Conservation (phyloP, 1,140 invertebrate species). For the Parasteatoda tepidariorum region DNA sequence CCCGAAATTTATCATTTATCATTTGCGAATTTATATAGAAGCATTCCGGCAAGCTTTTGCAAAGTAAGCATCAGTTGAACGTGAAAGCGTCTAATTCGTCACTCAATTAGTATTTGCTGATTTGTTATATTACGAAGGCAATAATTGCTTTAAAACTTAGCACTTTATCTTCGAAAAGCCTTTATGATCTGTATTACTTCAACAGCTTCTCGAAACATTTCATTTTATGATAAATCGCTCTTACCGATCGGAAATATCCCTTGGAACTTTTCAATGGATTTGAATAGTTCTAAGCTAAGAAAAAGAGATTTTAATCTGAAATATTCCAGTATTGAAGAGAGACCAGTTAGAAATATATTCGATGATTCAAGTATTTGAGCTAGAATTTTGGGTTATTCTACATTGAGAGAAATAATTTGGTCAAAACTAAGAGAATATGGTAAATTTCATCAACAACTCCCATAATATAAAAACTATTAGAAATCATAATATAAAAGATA, state of each 20-base stretch:
- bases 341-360: no score
- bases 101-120: constrained; percentile 49
- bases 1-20: constrained; percentile 37
- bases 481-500: no score
- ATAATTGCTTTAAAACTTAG: constrained; percentile 51
- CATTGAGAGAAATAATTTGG: no score
- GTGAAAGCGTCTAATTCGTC: constrained; percentile 23
- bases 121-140: constrained; percentile 13
- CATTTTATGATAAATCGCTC: not conserved
- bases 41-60: not conserved
- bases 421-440: no score
- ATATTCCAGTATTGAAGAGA: no score
- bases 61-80: constrained; percentile 26
- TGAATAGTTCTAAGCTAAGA: not conserved
- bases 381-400: no score
- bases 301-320: no score
- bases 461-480: no score
- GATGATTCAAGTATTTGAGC: no score
- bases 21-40: constrained; percentile 22
- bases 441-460: no score
- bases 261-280: not conserved
- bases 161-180: constrained; percentile 34
- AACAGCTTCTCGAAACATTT: not conserved
- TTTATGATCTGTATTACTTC: constrained; percentile 8
- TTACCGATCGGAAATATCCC: not conserved